A percentile compares a stretch with the other conserved stretches of the same genome.
phyloP scores from a whole-genome alignment of 2,113 vertebrate genomes.

The Rafetus swinhoei region DNA sequence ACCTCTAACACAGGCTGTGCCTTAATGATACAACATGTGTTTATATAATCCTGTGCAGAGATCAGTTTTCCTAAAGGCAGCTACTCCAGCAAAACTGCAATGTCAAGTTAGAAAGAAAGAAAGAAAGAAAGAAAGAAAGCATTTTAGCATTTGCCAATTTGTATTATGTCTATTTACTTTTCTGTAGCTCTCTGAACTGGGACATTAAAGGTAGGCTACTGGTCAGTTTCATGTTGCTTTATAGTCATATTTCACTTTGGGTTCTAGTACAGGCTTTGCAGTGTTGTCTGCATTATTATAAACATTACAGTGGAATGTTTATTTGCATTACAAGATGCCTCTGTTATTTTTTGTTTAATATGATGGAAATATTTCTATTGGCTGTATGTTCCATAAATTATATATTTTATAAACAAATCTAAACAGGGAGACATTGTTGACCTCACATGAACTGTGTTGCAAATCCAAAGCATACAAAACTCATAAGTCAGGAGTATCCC shows the following conservation, averaged over 20 bases:
- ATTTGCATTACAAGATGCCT: neutral
- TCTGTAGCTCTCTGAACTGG: neutral
- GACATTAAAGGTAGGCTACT: conserved; percentile 14
- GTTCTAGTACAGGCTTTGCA: neutral
- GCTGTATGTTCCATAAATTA: neutral
- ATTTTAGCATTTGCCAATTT: neutral
- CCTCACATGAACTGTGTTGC: neutral
- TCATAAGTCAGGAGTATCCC: neutral
- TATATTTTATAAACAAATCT: neutral
- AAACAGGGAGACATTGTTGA: neutral
- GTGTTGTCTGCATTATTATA: neutral
- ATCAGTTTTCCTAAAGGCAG: neutral
- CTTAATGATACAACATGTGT: neutral
- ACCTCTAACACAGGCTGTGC: neutral
- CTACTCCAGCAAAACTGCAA: accelerated
- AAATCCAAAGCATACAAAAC: neutral
- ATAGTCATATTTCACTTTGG: neutral
- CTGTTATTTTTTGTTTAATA: neutral
- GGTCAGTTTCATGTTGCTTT: neutral
- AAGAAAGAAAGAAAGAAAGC: neutral
- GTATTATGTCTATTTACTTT: conserved; percentile 4
- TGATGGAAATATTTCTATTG: neutral
- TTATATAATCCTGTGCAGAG: neutral
- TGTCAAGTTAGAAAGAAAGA: neutral
- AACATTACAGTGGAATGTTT: neutral